Evolutionary conservation across 2,113 vertebrate genomes (phyloP), one percentile per base, ranked within the genome.

Genomic region (Nycticryphes semicollaris): DNA sequence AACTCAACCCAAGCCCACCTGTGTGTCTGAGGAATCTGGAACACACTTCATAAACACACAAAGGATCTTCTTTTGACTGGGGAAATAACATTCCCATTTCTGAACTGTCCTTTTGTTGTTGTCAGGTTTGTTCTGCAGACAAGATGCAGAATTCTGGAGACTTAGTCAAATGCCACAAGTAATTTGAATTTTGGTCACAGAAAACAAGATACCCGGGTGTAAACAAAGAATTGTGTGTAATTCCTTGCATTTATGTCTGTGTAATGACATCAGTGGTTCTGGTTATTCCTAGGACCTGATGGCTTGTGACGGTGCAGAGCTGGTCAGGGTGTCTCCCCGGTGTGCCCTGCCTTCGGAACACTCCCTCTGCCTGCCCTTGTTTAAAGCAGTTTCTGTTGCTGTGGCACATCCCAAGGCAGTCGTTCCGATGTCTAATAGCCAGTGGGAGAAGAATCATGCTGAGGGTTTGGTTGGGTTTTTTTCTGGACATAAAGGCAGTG

Each of bases 301-400:
- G 56, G 16, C 67, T 27, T 4, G 12, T 8, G 45, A 10, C 12
- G 7, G 1, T 8, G 57, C n/a, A 7, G 53, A 2, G n/a, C 64
- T 8, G 3, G 43, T 39, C 10, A 0, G 25, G 30, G 47, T 56
- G n/a, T 33, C 21, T 28, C 28, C 22, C 3, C n/a, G n/a, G n/a
- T n/a, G n/a, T 7, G 54, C 54, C n/a, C 51, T 17, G 28, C 50
- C 7, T 37, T 24, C 47, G 2, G 5, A 13, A 3, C 6, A 1
- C 24, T 37, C 7, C 4, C 62, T 47, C 47, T 31, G 18, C 14
- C 39, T 27, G 18, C 8, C 54, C 35, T 53, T 30, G 5, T 11
- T 24, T n/a, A 5, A 33, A 62, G 47, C 47, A 47, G 19, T 21
- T 51, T 8, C 45, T 47, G 33, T 19, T 20, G 66, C 24, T 53